Percentiles rank a stretch among this genome's conserved stretches.
These are phyloP conservation scores for Centropus bengalensis DNA, from an alignment of 2,113 vertebrate species.

Conservation along the genomic window DNA sequence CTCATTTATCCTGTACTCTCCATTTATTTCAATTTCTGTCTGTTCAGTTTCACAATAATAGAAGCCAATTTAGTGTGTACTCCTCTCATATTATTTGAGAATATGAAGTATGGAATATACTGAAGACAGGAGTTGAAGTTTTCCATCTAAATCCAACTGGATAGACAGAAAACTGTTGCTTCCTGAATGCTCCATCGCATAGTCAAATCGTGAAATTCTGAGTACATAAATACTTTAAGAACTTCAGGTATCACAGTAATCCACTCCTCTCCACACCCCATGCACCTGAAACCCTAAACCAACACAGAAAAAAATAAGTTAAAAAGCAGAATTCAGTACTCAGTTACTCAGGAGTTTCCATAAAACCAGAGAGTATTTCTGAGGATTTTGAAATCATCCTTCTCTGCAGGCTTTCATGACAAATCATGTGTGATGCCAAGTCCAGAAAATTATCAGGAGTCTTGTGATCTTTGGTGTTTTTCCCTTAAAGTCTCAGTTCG, in stretches of 20 bases:
- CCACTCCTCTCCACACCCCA: background rate
- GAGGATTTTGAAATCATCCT: background rate
- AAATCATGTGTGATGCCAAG: slow-evolving; percentile 15
- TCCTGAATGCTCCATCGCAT: background rate
- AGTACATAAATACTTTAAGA: background rate
- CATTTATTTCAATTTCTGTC: background rate
- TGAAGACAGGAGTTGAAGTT: background rate
- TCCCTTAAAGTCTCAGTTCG: background rate
- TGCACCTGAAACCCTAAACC: background rate
- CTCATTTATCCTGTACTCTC: background rate
- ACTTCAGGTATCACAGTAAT: background rate
- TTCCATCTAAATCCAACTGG: background rate
- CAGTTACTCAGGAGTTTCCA: background rate
- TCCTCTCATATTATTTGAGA: background rate
- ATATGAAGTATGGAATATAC: background rate
- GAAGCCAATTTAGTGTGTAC: background rate
- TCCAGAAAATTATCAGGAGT: slow-evolving; percentile 27
- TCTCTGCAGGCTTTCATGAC: background rate
- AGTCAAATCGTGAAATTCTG: background rate
- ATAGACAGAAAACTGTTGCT: background rate
- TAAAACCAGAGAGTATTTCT: background rate
- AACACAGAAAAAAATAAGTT: background rate
- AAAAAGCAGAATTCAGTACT: background rate
- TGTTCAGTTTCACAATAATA: background rate
- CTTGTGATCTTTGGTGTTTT: slow-evolving; percentile 39